Percentiles rank a stretch among this genome's conserved stretches.
Conservation (phyloP, 64 coral and sea anemone genomes). For the Trachythela sp. region DNA sequence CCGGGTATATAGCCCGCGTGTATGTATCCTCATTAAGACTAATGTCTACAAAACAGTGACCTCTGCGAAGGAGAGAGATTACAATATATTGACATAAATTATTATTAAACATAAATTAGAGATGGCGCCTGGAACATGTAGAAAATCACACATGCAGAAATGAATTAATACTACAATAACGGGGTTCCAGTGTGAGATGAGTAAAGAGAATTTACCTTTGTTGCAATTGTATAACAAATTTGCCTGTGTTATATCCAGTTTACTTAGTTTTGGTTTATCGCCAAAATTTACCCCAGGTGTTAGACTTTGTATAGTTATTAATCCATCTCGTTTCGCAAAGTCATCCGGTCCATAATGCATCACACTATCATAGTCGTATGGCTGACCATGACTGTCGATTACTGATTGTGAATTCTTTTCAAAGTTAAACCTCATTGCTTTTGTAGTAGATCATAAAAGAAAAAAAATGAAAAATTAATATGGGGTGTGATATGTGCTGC, state of each 20-base stretch:
- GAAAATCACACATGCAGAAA: too few relatives aligned
- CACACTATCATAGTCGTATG: constrained; percentile 1
- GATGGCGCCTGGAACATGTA: too few relatives aligned
- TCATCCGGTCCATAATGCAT: background rate
- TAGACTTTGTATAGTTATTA: background rate
- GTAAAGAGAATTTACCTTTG: background rate
- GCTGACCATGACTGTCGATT: background rate
- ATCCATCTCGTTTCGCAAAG: background rate
- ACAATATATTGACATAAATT: too few relatives aligned
- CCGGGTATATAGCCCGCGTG: too few relatives aligned
- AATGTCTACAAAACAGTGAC: too few relatives aligned
- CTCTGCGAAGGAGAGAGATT: too few relatives aligned
- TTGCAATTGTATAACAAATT: background rate
- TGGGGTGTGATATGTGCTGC: too few relatives aligned
- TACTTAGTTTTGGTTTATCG: background rate
- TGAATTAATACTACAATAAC: too few relatives aligned
- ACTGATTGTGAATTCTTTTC: background rate
- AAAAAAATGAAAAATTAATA: background rate
- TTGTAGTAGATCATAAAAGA: background rate
- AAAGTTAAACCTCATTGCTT: background rate
- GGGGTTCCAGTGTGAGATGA: too few relatives aligned
- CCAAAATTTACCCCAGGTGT: background rate
- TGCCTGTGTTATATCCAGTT: background rate
- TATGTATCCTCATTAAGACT: too few relatives aligned
- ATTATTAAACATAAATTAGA: too few relatives aligned